A percentile compares a stretch with the other conserved stretches of the same genome.
Evolutionary conservation across 2,888 invertebrate species (phyloP).

Genomic region (Erebia epiphron): DNA sequence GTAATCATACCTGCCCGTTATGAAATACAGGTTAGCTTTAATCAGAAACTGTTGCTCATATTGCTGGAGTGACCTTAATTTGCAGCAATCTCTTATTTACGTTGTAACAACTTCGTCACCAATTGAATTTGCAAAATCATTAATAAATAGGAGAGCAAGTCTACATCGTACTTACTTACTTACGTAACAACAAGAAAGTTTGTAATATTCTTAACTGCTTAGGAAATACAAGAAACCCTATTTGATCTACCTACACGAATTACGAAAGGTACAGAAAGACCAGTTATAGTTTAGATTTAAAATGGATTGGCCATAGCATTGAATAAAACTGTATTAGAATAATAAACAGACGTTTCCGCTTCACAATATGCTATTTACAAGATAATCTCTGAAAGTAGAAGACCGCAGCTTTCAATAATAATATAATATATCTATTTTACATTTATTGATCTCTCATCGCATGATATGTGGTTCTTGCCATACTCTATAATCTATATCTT

Average conservation of each 20-base stretch:
- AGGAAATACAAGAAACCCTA: background rate
- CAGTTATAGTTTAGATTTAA: conserved; percentile 11
- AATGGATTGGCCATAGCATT: conserved; percentile 12
- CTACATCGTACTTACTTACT: too few relatives aligned
- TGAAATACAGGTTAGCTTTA: conserved; percentile 27
- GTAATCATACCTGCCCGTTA: conserved; percentile 31
- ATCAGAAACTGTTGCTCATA: conserved; percentile 26
- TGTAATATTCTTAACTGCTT: background rate
- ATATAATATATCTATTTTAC: conserved; percentile 24
- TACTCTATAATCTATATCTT: conserved; percentile 45
- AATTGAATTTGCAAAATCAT: too few relatives aligned
- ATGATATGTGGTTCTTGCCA: conserved; percentile 39
- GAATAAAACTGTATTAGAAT: conserved; percentile 23
- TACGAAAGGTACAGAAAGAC: background rate
- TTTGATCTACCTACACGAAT: background rate
- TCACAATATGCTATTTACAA: conserved; percentile 22
- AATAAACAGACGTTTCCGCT: conserved; percentile 22
- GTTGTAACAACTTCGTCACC: background rate
- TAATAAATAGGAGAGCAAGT: too few relatives aligned
- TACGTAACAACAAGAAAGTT: too few relatives aligned
- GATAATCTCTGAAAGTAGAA: conserved; percentile 21
- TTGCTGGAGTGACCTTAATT: conserved; percentile 19
- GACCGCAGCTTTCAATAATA: conserved; percentile 18
- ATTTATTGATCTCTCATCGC: conserved; percentile 22
- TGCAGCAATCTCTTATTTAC: too few relatives aligned